Evolutionary conservation across 2,888 invertebrate genomes (phyloP), one percentile per base, ranked within the genome.

Genomic region (Minunthozetes semirufus): DNA sequence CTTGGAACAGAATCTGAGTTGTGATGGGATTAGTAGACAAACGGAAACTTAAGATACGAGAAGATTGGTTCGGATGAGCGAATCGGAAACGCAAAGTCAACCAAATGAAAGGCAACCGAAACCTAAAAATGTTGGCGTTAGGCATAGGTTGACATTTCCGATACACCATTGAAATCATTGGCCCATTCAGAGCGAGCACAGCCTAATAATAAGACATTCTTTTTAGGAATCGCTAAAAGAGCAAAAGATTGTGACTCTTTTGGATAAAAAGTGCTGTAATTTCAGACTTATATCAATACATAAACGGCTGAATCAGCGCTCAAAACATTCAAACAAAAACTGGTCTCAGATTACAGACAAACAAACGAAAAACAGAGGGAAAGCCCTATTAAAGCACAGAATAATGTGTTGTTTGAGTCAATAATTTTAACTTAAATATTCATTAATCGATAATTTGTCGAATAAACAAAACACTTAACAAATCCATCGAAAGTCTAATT

Each of bases 261-360:
- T 42, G 5, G 19, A 9, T 6, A 11, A 22, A 56, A 56, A 56
- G 56, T 56, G 56, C 56, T 56, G 56, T 56, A 56, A 22, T 56
- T 56, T 22, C 22, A 56, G 56, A 56, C 22, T 56, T 22, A 22
- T 56, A 56, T 56, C 56, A 56, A 56, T 56, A 56, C 6, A 56
- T 22, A 56, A 56, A 56, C 19, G 56, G 13, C 56, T 56, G 56
- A 56, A 22, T 56, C 56, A 56, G 56, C 56, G 56, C 56, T 25
- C 22, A 56, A 56, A 22, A 22, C 56, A 56, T 56, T 22, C 56
- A 56, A 22, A 50, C 22, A 9, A 56, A 56, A 22, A 56, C 25
- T 22, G 13, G 42, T 42, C 13, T 42, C 8, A 42, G 42, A 42
- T 42, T 42, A 42, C 42, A 56, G 22, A 9, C 17, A 19, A 53